These are phyloP conservation scores for Dipodomys ordii DNA, from an alignment of 2,113 vertebrate species.

Conservation along the genomic window DNA sequence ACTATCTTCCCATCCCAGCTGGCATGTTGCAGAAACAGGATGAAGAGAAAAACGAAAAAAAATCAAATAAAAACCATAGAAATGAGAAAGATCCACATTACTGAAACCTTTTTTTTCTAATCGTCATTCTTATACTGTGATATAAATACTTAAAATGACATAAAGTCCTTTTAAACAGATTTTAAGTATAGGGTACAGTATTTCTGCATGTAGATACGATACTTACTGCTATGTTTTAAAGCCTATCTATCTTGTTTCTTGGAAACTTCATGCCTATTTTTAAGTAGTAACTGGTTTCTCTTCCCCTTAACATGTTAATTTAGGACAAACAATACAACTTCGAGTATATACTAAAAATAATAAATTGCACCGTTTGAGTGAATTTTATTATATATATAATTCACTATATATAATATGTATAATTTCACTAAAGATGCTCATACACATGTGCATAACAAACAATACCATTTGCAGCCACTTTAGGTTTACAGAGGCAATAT, in stretches of 20 bases:
- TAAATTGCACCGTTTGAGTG: not conserved
- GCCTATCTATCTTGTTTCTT: not conserved
- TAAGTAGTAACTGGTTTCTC: not conserved
- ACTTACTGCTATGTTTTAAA: too few relatives aligned
- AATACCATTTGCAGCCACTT: not conserved
- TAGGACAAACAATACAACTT: not conserved
- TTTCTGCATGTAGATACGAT: not conserved
- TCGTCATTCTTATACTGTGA: not conserved
- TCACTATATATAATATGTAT: too few relatives aligned
- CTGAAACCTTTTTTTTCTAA: not conserved
- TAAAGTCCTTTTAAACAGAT: not conserved
- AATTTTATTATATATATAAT: not conserved
- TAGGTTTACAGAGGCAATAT: not conserved
- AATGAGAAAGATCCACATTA: not conserved
- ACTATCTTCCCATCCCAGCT: not conserved
- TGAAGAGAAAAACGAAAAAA: not conserved
- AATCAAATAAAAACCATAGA: not conserved
- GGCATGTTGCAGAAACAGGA: not conserved
- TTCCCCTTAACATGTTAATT: not conserved
- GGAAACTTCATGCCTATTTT: not conserved
- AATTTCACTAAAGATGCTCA: not conserved
- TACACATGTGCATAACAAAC: not conserved
- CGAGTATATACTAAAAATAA: not conserved
- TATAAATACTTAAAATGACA: not conserved
- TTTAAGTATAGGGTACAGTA: not conserved